phyloP scores from a whole-genome alignment of 2,113 vertebrate species.

The Gasterosteus nipponicus region DNA sequence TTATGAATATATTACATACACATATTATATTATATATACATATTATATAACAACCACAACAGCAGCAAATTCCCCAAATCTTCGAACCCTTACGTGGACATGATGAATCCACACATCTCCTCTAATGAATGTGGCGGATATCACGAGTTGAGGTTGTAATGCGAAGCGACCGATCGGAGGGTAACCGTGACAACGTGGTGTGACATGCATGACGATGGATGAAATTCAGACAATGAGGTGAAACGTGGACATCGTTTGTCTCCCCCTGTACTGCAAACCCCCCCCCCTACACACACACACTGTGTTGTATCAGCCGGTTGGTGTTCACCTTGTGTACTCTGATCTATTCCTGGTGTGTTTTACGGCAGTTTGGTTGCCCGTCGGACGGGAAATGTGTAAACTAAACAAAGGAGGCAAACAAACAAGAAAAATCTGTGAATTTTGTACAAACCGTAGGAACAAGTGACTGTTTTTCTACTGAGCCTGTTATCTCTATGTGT shows the following conservation, averaged over 20 bases:
- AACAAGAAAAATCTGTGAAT: conserved; percentile 81
- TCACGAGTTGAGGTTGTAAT: background rate
- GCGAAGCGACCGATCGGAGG: conserved; percentile 53
- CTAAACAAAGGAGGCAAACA: conserved; percentile 52
- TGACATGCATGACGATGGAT: conserved; percentile 31
- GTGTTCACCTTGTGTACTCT: conserved; percentile 24
- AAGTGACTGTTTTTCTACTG: conserved; percentile 81
- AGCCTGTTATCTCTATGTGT: conserved; percentile 78
- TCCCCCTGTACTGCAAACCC: background rate
- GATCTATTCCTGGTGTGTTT: conserved; percentile 45
- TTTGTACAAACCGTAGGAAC: conserved; percentile 82
- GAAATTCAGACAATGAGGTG: conserved; percentile 17
- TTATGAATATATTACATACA: too few species aligned
- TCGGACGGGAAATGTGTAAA: conserved; percentile 39
- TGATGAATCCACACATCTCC: background rate
- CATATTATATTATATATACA: too few species aligned
- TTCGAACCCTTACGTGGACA: background rate
- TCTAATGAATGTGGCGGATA: background rate
- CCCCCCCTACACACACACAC: background rate
- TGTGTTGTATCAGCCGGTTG: background rate
- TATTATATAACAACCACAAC: background rate
- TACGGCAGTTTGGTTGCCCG: conserved; percentile 74
- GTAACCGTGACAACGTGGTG: conserved; percentile 29
- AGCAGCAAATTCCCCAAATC: background rate
- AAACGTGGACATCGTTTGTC: conserved; percentile 21